Conservation (phyloP, 2,888 invertebrate species). For the Aspidiotus rigidus region DNA sequence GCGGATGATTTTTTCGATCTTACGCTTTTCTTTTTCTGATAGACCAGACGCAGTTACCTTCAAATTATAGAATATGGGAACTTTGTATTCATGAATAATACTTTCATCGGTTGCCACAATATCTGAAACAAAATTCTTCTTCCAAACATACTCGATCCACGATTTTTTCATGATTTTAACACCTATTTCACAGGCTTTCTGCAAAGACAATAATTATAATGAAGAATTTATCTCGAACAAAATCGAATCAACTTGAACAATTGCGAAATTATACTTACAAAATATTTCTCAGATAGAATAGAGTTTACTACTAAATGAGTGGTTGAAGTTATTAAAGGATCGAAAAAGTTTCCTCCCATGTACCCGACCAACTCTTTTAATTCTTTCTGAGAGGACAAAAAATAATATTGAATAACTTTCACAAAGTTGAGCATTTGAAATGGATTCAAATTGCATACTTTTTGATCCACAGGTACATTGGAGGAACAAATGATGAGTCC, state of each 20-base stretch:
- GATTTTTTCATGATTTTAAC: conserved; percentile 64
- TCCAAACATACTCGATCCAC: conserved; percentile 78
- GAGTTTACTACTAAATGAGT: conserved; percentile 76
- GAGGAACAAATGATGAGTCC: conserved; percentile 59
- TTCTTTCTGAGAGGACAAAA: conserved; percentile 45
- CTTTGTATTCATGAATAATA: conserved; percentile 53
- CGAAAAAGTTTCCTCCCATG: conserved; percentile 67
- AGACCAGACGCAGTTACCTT: conserved; percentile 69
- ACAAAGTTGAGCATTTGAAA: not conserved
- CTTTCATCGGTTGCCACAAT: conserved; percentile 49
- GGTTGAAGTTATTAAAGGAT: conserved; percentile 54
- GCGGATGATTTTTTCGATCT: conserved; percentile 57
- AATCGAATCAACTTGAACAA: not conserved
- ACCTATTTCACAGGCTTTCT: conserved; percentile 60
- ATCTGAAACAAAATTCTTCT: conserved; percentile 53
- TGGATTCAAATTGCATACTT: not conserved
- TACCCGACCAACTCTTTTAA: conserved; percentile 55
- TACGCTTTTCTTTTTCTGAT: conserved; percentile 52
- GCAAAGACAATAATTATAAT: conserved; percentile 35
- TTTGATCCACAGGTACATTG: conserved; percentile 43
- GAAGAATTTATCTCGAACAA: not conserved
- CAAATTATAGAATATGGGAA: conserved; percentile 68
- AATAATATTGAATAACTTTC: conserved; percentile 1
- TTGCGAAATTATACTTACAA: conserved; percentile 46
- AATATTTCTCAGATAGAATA: conserved; percentile 66